Evolutionary conservation across 2,888 invertebrate genomes (phyloP), one percentile per base, ranked within the genome.

Genomic region (Ctena decussata): DNA sequence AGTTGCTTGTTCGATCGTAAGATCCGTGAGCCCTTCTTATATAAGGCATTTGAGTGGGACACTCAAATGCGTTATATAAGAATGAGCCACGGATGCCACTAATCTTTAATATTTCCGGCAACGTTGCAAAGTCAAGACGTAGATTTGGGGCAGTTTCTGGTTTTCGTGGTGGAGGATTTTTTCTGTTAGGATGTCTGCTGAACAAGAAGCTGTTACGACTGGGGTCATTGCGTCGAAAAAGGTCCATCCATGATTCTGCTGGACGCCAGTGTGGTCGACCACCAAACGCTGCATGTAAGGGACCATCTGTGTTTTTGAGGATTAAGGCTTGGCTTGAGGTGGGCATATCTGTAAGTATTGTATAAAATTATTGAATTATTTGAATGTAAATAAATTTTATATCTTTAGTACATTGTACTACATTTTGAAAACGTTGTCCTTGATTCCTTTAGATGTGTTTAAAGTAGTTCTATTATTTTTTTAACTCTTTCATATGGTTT

Each of bases 281-380:
- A n/a, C 79, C 82, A 35, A 84, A 80, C 5, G 82, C 21, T 39
- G 82, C 81, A 18, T 82, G 85, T 8, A 85, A 57, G 0, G 74
- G 39, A 21, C 88, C 87, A 53, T 89, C 89, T 3, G 89, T 80
- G 24, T 85, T 84, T 57, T 91, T 86, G n/a, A 92, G 75, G 35
- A 92, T 91, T 57, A 92, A 81, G 0, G 90, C 86, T 84, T 92
- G 92, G 74, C 92, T 92, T 27, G 92, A 92, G 0, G 91, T 92
- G 32, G 92, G 92, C 92, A 92, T 92, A 30, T 15, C 44, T 57
- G 57, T 27, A 57, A 57, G 27, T 8, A 46, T 46, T 21, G n/a
- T n/a, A n/a, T n/a, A n/a, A n/a, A n/a, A n/a, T n/a, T n/a, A n/a
- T n/a, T 46, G 18, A 11, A 15, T 41, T 11, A 41, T 41, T 15